Evolutionary conservation across 30 jellyfish, hydroid and myxozoan species (phyloP), one percentile per base, ranked within the genome.

Genomic region (Hydractinia symbiolongicarpus): DNA sequence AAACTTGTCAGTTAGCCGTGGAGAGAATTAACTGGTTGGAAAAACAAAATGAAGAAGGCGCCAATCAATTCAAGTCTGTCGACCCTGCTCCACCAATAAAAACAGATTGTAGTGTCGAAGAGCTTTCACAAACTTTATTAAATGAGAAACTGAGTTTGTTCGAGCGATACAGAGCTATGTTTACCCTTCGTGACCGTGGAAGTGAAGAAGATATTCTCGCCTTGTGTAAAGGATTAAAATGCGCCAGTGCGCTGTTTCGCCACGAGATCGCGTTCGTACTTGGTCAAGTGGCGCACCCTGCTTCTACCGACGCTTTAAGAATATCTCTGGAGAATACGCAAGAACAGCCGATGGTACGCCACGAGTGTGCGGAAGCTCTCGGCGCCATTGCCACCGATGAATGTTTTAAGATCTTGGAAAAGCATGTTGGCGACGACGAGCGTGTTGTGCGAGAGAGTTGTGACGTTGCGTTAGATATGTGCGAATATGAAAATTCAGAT

Each of bases 341-440:
- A 5, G 97, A 94, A 79, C 94, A 84, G 51, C 87, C 91, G 55
- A 94, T 94, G 99, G 99, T 94, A 5, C 95, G 99, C 55, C 99
- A 94, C 73, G 99, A 94, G 69, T 88, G 97, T 83, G 99, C 99
- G 15, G 97, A 88, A 55, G 99, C 99, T 55, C 79, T 94, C 13
- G 99, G 99, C 0, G 67, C 96, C 5, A 87, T 93, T 73, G 99
- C 99, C 8, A 88, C 86, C 60, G 93, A 82, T 14, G 85, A 90
- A 58, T 90, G 97, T 71, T 72, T 85, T 55, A 83, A 77, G 0
- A 76, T 79, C 54, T 67, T 90, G 8, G 52, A 67, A 14, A 72
- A 79, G 50, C 86, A 78, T 55, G 66, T 53, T 20, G n/a, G 79
- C 5, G 97, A 90, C 55, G 50, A 77, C 13, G 95, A 90, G 67